Percentiles rank a stretch among this genome's conserved stretches.
These are phyloP conservation scores for Heliconius hermathena DNA, from an alignment of 1,140 invertebrate genomes.

Conservation along the genomic window DNA sequence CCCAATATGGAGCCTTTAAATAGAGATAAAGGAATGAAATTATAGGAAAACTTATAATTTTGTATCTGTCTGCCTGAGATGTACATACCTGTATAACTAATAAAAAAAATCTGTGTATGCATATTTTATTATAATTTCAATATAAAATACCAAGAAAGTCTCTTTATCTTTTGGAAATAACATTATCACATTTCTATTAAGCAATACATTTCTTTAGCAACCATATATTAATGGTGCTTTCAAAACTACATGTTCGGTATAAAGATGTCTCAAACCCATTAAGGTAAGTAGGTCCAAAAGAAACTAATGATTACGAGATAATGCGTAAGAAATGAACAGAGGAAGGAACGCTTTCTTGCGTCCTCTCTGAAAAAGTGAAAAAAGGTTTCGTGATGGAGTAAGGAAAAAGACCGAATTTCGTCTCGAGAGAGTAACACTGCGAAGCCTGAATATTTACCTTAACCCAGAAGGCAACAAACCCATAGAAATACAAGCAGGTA, in stretches of 20 bases:
- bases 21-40: too few species aligned
- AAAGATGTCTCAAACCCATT: slow-evolving; percentile 35
- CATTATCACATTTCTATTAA: slow-evolving; percentile 3
- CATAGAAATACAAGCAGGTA: slow-evolving; percentile 34
- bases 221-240: slow-evolving; percentile 6
- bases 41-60: too few species aligned
- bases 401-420: slow-evolving; percentile 77
- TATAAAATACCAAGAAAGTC: neutral
- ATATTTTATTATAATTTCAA: neutral
- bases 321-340: slow-evolving; percentile 75
- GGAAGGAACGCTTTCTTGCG: slow-evolving; percentile 67
- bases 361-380: slow-evolving; percentile 77
- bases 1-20: too few species aligned
- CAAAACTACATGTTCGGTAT: slow-evolving; percentile 17
- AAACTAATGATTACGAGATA: slow-evolving; percentile 75
- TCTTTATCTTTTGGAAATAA: neutral
- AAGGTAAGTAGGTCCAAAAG: slow-evolving; percentile 41
- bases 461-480: slow-evolving; percentile 49
- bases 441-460: slow-evolving; percentile 62
- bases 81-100: too few species aligned
- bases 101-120: too few species aligned
- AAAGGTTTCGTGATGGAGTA: slow-evolving; percentile 73
- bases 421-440: slow-evolving; percentile 79
- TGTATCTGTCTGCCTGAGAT: too few species aligned
- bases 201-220: slow-evolving; percentile 11